These are phyloP conservation scores for Leptopterna dolabrata DNA, from an alignment of 2,888 invertebrate genomes.

Conservation along the genomic window DNA sequence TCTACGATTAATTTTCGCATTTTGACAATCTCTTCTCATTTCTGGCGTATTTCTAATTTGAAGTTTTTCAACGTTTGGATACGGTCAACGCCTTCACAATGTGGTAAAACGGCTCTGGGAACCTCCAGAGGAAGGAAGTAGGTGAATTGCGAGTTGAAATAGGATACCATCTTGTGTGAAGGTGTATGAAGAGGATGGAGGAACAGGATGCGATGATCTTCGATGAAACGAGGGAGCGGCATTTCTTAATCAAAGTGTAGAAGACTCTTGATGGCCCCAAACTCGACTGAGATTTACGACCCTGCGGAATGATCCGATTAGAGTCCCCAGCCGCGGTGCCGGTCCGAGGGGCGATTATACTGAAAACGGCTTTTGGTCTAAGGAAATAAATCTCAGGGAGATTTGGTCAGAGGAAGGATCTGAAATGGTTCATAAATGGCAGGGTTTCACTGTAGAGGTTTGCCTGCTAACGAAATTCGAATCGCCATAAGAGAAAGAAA, in stretches of 20 bases:
- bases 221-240: not conserved
- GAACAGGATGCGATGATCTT: conserved; percentile 2
- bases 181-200: not conserved
- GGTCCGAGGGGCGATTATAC: not conserved
- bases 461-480: too few relatives aligned
- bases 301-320: conserved; percentile 2
- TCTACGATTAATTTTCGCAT: too few relatives aligned
- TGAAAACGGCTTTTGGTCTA: not conserved
- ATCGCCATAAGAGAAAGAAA: too few relatives aligned
- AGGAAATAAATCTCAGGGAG: not conserved
- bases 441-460: too few relatives aligned
- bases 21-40: too few relatives aligned
- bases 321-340: not conserved
- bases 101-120: not conserved
- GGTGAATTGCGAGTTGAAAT: too few relatives aligned
- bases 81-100: too few relatives aligned
- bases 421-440: too few relatives aligned
- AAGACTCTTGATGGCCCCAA: not conserved
- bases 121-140: not conserved
- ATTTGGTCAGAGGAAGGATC: too few relatives aligned
- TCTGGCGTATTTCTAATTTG: too few relatives aligned
- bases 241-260: not conserved
- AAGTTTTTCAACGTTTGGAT: too few relatives aligned
- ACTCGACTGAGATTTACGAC: not conserved
- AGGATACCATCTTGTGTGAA: not conserved